Evolutionary conservation across 2,113 vertebrate genomes (phyloP), one percentile per base, ranked within the genome.

Genomic region (Spheniscus mendiculus): DNA sequence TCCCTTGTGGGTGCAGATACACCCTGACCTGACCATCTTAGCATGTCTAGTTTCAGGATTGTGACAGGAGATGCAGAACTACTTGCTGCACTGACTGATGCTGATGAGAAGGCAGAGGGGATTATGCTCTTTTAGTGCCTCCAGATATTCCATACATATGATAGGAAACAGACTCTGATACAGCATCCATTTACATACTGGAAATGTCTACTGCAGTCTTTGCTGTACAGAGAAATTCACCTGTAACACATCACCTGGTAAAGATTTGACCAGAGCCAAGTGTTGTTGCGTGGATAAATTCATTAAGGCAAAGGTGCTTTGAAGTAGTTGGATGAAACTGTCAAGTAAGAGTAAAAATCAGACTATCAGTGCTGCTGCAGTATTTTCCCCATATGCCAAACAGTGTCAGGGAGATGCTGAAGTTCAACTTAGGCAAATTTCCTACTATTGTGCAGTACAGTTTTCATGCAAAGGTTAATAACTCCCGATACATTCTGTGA

Each of bases 401-500:
- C 12, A 32, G 40, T 23, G 11, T 23, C 50, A 36, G 74, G 70
- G 56, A 23, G 9, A 73, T 0, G 27, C 80, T 77, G 67, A 70
- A 90, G 56, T 94, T 93, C 84, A 90, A 1, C 38, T 55, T 53
- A 17, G 70, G 87, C 81, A 69, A 72, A 71, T 93, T 83, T 19
- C 73, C 87, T 61, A 12, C 56, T 45, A 15, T n/a, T 7, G 36
- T 6, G 38, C 87, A 36, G 62, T 23, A 8, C 6, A 29, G 47
- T 12, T 86, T 80, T 91, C 92, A 27, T 34, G 77, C 69, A 95
- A 90, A 96, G 93, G 87, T 95, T 97, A 97, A 92, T 90, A 95
- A 94, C 80, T 96, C 87, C 74, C n/a, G 47, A 82, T 80, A 0
- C 0, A 5, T 94, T 83, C 78, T 90, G 93, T 89, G 87, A 92